Percentiles rank a stretch among this genome's conserved stretches.
These are phyloP conservation scores for Peucedramus taeniatus DNA, from an alignment of 2,113 vertebrate genomes.

Conservation along the genomic window DNA sequence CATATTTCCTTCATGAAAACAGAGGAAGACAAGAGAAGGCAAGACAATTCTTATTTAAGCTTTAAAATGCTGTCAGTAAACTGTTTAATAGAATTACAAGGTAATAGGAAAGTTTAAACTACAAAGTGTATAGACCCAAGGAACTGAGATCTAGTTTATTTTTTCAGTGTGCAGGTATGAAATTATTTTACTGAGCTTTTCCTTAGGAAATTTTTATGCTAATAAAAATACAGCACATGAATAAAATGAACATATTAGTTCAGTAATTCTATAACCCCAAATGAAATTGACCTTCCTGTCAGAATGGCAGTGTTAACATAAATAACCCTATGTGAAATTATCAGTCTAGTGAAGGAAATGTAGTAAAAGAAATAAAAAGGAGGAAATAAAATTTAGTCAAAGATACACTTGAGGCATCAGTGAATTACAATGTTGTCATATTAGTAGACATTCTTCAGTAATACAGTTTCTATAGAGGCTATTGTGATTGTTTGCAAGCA, in stretches of 20 bases:
- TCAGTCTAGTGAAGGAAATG: neutral
- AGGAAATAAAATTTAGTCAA: neutral
- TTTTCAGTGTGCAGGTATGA: neutral
- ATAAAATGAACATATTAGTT: neutral
- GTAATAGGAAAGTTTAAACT: neutral
- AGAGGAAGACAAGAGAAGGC: neutral
- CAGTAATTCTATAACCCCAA: neutral
- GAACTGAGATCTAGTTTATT: neutral
- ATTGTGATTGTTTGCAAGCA: neutral
- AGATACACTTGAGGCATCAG: neutral
- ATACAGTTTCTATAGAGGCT: neutral
- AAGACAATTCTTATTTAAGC: neutral
- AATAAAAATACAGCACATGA: neutral
- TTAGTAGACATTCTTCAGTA: neutral
- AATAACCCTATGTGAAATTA: neutral
- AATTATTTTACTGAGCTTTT: neutral
- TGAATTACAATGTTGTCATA: neutral
- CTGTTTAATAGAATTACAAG: neutral
- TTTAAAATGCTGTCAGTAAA: neutral
- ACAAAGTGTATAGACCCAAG: neutral
- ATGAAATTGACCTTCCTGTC: neutral
- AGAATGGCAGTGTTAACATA: neutral
- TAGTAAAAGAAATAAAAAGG: neutral
- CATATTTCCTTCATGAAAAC: neutral
- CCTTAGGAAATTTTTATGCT: neutral